phyloP scores from a whole-genome alignment of 2,797 vertebrate species.

The Natrix natrix region DNA sequence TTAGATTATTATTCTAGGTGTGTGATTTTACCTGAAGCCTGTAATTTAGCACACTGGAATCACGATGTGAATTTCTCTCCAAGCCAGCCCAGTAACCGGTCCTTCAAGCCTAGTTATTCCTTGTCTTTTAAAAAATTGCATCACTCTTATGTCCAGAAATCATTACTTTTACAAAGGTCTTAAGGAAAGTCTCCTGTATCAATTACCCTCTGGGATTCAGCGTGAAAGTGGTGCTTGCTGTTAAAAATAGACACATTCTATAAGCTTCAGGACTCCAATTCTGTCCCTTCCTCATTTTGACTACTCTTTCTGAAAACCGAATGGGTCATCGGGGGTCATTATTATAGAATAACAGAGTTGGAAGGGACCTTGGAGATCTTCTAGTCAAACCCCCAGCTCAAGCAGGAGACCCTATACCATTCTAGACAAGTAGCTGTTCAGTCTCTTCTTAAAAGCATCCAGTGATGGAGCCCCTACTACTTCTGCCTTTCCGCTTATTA shows the following conservation, averaged over 20 bases:
- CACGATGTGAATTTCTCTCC: neutral
- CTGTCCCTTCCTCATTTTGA: neutral
- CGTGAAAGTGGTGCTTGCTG: neutral
- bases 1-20: neutral
- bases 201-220: neutral
- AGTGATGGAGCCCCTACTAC: neutral
- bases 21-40: neutral
- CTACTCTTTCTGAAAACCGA: neutral
- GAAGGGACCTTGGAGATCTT: neutral
- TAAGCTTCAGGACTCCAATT: neutral
- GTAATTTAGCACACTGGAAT: neutral
- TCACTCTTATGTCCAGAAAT: neutral
- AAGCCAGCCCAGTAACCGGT: no score
- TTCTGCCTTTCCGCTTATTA: neutral
- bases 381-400: neutral
- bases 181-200: neutral
- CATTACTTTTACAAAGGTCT: neutral
- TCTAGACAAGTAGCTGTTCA: neutral
- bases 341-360: neutral
- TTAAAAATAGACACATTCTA: neutral
- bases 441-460: neutral
- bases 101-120: neutral
- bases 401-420: neutral
- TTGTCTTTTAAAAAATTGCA: neutral
- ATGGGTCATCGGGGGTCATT: neutral